Percentiles rank a stretch among this genome's conserved stretches.
phyloP scores from a whole-genome alignment of 2,113 vertebrate genomes.

The Spheniscus mendiculus region DNA sequence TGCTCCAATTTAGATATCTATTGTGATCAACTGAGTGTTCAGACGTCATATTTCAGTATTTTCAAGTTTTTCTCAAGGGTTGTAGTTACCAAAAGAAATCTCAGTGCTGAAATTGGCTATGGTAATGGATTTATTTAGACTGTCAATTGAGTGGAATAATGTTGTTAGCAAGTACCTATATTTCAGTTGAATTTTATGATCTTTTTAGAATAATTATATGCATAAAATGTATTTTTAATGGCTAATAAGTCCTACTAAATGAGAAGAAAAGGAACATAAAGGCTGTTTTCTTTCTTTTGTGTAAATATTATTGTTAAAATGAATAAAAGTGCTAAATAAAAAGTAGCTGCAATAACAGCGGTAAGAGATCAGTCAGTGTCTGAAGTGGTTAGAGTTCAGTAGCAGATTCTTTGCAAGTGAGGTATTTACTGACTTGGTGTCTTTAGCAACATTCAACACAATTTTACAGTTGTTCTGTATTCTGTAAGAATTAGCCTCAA shows the following conservation, averaged over 20 bases:
- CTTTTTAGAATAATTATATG: conserved; percentile 33
- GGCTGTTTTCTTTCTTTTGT: not conserved
- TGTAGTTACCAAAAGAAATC: not conserved
- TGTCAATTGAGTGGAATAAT: conserved; percentile 14
- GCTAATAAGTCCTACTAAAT: not conserved
- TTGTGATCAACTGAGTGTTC: not conserved
- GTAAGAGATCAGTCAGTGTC: conserved; percentile 42
- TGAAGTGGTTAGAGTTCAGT: conserved; percentile 50
- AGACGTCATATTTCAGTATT: not conserved
- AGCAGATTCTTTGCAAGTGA: conserved; percentile 50
- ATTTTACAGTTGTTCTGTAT: conserved; percentile 5
- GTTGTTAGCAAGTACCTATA: not conserved
- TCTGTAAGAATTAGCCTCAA: not conserved
- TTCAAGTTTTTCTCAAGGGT: not conserved
- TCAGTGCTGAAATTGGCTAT: not conserved
- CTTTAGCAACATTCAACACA: conserved; percentile 11
- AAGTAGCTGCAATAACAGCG: conserved; percentile 2
- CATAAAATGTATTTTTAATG: conserved; percentile 49
- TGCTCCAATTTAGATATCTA: not conserved
- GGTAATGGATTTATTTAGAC: not conserved
- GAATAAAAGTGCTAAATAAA: conserved; percentile 53
- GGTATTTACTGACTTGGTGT: not conserved
- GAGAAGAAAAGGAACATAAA: not conserved
- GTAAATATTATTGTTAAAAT: conserved; percentile 41
- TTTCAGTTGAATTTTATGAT: conserved; percentile 31